Base-by-base conservation (phyloP, 2,113 vertebrate genomes). In the Galbula dea region DNA sequence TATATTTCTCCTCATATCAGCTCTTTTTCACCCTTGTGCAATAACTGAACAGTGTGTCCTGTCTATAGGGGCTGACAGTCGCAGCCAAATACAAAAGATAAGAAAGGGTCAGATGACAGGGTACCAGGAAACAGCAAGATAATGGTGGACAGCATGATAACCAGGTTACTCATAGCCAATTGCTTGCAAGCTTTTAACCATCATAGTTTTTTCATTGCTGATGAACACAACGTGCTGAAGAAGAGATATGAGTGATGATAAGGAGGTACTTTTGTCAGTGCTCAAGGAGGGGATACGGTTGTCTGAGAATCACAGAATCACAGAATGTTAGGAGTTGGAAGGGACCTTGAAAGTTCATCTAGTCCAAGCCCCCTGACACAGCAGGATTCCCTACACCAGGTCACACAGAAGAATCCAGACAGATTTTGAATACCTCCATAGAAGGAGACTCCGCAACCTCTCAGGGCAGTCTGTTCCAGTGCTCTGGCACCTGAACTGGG, bases 161-260 rank as follows among this genome's bases (percentile, higher is more conserved):
- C 39, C 20, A 43, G 34, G 13, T 27, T 34, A 54, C 10, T 8
- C 23, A 46, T 17, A 75, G 30, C 24, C 48, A 59, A n/a, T 61
- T 72, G 62, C 14, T 71, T 27, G 32, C 24, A 39, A 51, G 61
- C 4, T 84, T 81, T 83, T 78, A 86, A 71, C 48, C 52, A 86
- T 39, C 43, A 43, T 13, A 18, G 14, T 63, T 86, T 92, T 43
- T n/a, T 77, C 30, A 21, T 61, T 89, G 66, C 55, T 63, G 61
- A 86, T 59, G 57, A 88, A 86, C 65, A 80, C 34, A 63, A 37
- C 83, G 48, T 63, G 52, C 48, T 74, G 81, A 84, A 76, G 61
- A 12, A 66, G 11, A 72, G 77, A 92, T 92, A 49, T 71, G 43
- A 82, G 69, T 72, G 36, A n/a, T 46, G 46, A 96, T 89, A 57